These are phyloP conservation scores for Torymus aiolomorphi DNA, from an alignment of 2,888 invertebrate genomes.

Conservation along the genomic window DNA sequence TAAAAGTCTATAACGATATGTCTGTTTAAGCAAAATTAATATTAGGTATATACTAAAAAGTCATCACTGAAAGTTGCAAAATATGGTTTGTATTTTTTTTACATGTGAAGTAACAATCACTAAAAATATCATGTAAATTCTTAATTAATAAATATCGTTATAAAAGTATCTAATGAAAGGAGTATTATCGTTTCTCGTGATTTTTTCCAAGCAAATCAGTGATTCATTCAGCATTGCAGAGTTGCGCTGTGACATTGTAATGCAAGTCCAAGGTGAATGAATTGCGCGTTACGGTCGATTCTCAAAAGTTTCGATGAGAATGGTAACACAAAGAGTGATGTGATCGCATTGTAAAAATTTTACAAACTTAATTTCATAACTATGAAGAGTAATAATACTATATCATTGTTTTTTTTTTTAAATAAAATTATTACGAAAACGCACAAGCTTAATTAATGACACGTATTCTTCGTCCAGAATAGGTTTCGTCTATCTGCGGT, in stretches of 20 bases:
- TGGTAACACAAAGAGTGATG: constrained; percentile 32
- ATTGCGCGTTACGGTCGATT: constrained; percentile 10
- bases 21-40: constrained; percentile 20
- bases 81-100: constrained; percentile 60
- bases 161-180: constrained; percentile 59
- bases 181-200: constrained; percentile 46
- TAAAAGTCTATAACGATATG: constrained; percentile 1
- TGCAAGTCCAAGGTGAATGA: constrained; percentile 15
- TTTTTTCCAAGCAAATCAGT: constrained; percentile 35
- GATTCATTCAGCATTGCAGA: constrained; percentile 17
- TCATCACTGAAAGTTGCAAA: constrained; percentile 51
- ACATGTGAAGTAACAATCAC: constrained; percentile 58
- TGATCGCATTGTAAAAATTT: constrained; percentile 10
- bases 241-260: background rate
- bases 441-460: constrained; percentile 29
- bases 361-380: constrained; percentile 7
- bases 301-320: constrained; percentile 23
- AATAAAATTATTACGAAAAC: constrained; percentile 31
- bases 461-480: constrained; percentile 33
- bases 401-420: constrained; percentile 1
- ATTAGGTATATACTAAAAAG: constrained; percentile 15
- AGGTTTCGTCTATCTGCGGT: constrained; percentile 17
- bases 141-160: constrained; percentile 64
- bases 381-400: constrained; percentile 33
- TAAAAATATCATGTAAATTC: constrained; percentile 62